These are phyloP conservation scores for Nemoura dubitans DNA, from an alignment of 2,888 invertebrate genomes.

Conservation along the genomic window DNA sequence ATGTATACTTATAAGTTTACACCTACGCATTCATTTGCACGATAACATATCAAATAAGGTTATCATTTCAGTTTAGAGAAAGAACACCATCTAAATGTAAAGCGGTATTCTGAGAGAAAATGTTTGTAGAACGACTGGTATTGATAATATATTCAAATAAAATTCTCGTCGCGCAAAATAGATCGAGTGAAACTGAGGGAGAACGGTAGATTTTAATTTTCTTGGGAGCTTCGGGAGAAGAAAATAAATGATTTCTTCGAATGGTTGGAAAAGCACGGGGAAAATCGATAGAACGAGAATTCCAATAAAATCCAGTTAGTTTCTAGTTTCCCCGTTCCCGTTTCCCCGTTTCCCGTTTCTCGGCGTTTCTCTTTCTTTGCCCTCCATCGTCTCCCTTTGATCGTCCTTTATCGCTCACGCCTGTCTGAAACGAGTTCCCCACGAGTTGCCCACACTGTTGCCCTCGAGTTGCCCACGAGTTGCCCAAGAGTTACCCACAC, in stretches of 20 bases:
- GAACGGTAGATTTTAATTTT: not conserved
- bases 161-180: not conserved
- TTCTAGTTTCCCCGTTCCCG: constrained; percentile 9
- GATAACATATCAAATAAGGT: no score
- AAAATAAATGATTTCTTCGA: not conserved
- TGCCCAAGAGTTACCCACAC: no score
- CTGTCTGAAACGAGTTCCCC: no score
- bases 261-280: not conserved
- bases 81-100: no score
- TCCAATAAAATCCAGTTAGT: constrained; percentile 23
- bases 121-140: not conserved
- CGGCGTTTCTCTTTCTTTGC: no score
- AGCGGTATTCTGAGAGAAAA: not conserved
- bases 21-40: no score
- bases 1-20: no score
- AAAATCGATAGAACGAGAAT: constrained; percentile 20
- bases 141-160: not conserved
- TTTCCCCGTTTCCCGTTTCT: not conserved
- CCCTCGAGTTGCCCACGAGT: no score
- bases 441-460: no score
- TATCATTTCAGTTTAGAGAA: no score
- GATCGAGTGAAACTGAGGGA: not conserved
- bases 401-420: constrained; percentile 7
- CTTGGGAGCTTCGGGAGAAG: not conserved
- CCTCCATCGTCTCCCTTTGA: no score